Percentiles rank a stretch among this genome's conserved stretches.
These are phyloP conservation scores for Drosophila carrolli DNA, from an alignment of 1,140 invertebrate genomes.

Conservation along the genomic window DNA sequence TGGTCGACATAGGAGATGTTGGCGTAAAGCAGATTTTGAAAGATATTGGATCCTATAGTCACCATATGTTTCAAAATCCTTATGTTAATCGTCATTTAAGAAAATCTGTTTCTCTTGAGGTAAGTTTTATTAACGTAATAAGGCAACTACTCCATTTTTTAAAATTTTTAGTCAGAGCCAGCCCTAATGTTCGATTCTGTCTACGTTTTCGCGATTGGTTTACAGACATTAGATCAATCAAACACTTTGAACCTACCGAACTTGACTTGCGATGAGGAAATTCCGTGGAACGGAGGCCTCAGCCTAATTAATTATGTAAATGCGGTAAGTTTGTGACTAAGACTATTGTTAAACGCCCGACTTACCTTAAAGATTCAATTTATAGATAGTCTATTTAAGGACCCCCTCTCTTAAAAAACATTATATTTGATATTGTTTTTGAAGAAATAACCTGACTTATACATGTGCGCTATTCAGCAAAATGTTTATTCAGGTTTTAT, in stretches of 20 bases:
- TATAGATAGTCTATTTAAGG: no score
- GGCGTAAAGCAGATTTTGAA: conserved; percentile 91
- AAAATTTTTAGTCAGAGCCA: conserved; percentile 91
- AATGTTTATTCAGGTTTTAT: no score
- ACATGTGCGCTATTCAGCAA: no score
- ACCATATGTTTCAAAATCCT: conserved; percentile 19
- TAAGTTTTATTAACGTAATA: background rate
- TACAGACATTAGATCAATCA: conserved; percentile 90
- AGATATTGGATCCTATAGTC: conserved; percentile 89
- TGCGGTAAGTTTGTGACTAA: conserved; percentile 86
- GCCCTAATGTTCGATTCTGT: conserved; percentile 96
- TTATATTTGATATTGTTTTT: no score
- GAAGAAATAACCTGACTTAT: no score
- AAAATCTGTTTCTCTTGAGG: conserved; percentile 53
- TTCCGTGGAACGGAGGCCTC: conserved; percentile 94
- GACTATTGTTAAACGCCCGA: no score
- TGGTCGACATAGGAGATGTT: conserved; percentile 92
- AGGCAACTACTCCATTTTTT: background rate
- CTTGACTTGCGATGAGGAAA: conserved; percentile 92
- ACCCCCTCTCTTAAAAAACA: no score
- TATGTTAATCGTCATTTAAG: conserved; percentile 3
- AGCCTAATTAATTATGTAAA: conserved; percentile 96
- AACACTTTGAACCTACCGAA: conserved; percentile 87
- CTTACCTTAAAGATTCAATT: no score
- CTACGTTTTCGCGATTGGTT: conserved; percentile 93